These are phyloP conservation scores for Anguilla marmorata DNA, from an alignment of 2,797 vertebrate genomes.

Conservation along the genomic window DNA sequence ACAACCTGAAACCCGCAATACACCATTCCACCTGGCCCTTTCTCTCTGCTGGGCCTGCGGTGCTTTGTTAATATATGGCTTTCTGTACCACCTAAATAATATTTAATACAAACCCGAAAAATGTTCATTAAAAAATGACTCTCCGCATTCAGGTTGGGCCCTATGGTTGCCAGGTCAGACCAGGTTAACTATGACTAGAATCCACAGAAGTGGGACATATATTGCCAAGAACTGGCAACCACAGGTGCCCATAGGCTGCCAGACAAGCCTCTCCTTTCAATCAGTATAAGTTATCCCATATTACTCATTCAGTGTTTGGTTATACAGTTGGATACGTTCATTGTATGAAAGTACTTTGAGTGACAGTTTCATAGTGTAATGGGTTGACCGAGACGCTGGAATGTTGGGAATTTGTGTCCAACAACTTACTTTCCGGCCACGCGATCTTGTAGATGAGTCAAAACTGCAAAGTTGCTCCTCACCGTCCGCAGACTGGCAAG, in stretches of 20 bases:
- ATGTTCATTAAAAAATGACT: background rate
- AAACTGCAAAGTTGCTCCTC: conserved; percentile 78
- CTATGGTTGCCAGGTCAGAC: background rate
- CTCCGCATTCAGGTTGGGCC: background rate
- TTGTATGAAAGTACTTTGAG: background rate
- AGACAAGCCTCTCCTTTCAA: background rate
- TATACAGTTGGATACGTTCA: background rate
- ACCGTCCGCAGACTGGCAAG: conserved; percentile 88
- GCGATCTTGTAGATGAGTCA: conserved; percentile 80
- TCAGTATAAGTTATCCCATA: background rate
- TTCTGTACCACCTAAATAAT: background rate
- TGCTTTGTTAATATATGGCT: background rate
- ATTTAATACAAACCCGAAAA: background rate
- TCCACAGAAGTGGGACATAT: background rate
- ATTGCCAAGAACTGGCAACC: background rate
- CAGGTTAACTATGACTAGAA: background rate
- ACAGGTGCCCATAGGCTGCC: background rate
- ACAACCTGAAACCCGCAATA: conserved; percentile 25
- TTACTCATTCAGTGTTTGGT: background rate
- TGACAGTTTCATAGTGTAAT: background rate
- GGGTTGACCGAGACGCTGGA: background rate
- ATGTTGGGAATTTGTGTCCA: background rate
- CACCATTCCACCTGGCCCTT: conserved; percentile 17
- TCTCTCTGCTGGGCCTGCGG: background rate
- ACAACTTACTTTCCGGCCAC: conserved; percentile 76